Base-by-base conservation (phyloP, 1,140 invertebrate species). In the Tetraneura akinire region DNA sequence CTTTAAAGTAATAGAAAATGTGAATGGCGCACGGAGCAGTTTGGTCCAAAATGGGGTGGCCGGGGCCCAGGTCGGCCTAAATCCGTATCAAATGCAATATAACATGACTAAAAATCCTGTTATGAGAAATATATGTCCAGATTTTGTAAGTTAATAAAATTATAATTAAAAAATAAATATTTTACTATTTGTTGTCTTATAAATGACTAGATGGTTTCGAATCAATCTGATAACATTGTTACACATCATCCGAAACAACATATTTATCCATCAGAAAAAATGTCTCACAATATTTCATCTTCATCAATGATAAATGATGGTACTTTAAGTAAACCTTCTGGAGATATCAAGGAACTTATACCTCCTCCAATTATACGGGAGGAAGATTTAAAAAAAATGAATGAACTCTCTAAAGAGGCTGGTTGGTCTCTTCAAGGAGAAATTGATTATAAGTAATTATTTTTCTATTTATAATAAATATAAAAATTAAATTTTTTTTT, bases 341-440 rank as follows among this genome's bases (percentile, higher is more conserved):
- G 32, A 47, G 74, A 78, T 78, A 78, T 78, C 21, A 78, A 78
- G 13, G 66, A 70, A 86, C 84, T 88, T 37, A 82, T 86, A 70
- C 87, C 88, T 49, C 87, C 93, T 68, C 94, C 95, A 49, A 97
- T 98, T 66, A 94, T 98, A 64, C 93, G 93, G 81, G 94, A 96
- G 84, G 95, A 96, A 85, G 94, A 96, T 86, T 89, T 98, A 78
- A 94, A 92, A 83, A 91, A 92, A 80, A 93, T 97, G 89, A 95
- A 96, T 86, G 93, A 97, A 84, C 93, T 97, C 81, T 90, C 93
- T 47, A 90, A 92, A 83, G 94, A 95, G 84, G 91, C 93, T 83
- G 94, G 94, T 74, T 98, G 96, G 96, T 92, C 93, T 32, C 91
- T 91, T 81, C 91, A 95, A 82, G 94, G 95, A 86, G 94, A 96